phyloP scores from a whole-genome alignment of 2,797 vertebrate species.

The Rhinatrema bivittatum region DNA sequence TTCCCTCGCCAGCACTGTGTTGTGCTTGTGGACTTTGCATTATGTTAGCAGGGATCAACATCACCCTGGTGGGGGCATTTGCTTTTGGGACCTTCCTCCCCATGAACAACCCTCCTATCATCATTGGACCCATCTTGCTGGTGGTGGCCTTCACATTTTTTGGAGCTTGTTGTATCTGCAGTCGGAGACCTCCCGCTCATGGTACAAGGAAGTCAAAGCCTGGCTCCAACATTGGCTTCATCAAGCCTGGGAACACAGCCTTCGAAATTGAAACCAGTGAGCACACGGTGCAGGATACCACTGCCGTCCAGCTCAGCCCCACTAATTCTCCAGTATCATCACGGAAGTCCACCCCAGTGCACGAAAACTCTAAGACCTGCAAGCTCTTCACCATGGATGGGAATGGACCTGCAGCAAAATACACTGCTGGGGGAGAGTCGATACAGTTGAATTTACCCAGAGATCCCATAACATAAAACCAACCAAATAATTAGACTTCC shows the following conservation, averaged over 20 bases:
- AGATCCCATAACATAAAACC: conserved; percentile 32
- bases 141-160: conserved; percentile 78
- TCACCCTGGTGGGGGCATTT: conserved; percentile 89
- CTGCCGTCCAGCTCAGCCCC: conserved; percentile 82
- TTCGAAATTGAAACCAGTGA: conserved; percentile 91
- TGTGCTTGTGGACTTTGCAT: conserved; percentile 92
- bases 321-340: conserved; percentile 75
- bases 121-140: conserved; percentile 79
- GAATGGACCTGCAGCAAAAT: conserved; percentile 37
- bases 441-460: conserved; percentile 56
- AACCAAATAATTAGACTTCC: too few relatives aligned
- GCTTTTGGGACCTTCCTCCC: conserved; percentile 77
- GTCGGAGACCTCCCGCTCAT: conserved; percentile 55
- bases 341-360: conserved; percentile 57
- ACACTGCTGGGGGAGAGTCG: conserved; percentile 24
- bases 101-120: conserved; percentile 71
- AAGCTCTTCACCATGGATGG: conserved; percentile 48
- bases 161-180: conserved; percentile 82
- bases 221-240: conserved; percentile 56
- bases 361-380: conserved; percentile 42
- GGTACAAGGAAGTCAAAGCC: conserved; percentile 43
- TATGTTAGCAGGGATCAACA: conserved; percentile 94
- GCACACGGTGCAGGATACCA: conserved; percentile 87
- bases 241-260: conserved; percentile 58
- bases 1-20: conserved; percentile 86